phyloP scores from a whole-genome alignment of 2,113 vertebrate species.

The Atrichornis clamosus region DNA sequence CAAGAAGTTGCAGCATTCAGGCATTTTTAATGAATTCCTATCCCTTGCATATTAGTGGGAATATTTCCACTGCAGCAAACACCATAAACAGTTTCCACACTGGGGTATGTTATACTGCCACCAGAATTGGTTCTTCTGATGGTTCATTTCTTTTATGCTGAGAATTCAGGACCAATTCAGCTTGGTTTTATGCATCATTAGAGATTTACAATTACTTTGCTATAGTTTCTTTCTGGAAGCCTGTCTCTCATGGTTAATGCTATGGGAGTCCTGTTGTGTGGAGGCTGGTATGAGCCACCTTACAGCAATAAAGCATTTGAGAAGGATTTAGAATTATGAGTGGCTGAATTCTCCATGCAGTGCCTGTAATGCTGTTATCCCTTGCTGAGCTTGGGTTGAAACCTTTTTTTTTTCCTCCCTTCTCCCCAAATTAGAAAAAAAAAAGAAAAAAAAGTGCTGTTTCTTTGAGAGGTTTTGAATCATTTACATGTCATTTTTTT shows the following conservation, averaged over 20 bases:
- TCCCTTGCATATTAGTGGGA: constrained; percentile 35
- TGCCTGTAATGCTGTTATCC: constrained; percentile 40
- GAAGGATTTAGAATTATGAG: constrained; percentile 64
- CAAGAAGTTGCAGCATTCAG: not conserved
- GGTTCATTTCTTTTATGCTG: constrained; percentile 67
- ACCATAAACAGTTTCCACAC: constrained; percentile 57
- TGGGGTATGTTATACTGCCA: constrained; percentile 50
- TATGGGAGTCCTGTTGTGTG: constrained; percentile 54
- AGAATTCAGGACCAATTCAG: constrained; percentile 65
- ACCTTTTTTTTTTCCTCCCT: not conserved
- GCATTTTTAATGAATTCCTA: constrained; percentile 24
- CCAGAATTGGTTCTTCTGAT: constrained; percentile 64
- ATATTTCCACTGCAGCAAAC: constrained; percentile 61
- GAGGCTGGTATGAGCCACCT: constrained; percentile 61
- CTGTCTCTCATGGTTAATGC: constrained; percentile 64
- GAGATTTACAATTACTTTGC: constrained; percentile 71
- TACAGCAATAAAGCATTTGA: constrained; percentile 57
- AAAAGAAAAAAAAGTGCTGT: not conserved
- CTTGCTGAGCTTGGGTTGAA: constrained; percentile 56
- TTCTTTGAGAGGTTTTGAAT: constrained; percentile 34
- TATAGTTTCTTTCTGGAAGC: constrained; percentile 66
- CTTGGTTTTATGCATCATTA: constrained; percentile 71
- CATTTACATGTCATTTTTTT: constrained; percentile 10
- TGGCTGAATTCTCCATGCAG: constrained; percentile 48
- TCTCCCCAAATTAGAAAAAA: constrained; percentile 21